Evolutionary conservation across 2,888 invertebrate species (phyloP), one percentile per base, ranked within the genome.

Genomic region (Meghimatium bilineatum): DNA sequence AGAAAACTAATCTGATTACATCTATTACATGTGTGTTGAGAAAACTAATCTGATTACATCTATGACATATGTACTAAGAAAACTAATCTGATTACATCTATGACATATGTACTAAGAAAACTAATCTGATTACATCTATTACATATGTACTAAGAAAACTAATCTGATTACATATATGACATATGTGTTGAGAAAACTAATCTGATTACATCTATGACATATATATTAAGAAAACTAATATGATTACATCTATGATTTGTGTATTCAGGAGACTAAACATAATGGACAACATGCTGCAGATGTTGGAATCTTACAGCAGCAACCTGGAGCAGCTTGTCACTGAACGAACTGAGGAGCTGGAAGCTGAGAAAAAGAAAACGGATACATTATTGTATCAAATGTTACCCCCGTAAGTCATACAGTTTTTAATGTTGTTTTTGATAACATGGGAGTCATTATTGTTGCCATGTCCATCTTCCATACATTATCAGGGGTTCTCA

Each of bases 321-420:
- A 92, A 92, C 80, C 87, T 92, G 76, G 92, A 92, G 74, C 88
- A 90, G 71, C 87, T 92, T 78, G 92, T 92, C 23, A 74, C 29
- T 0, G 88, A 91, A 60, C 85, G 92, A 72, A 92, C 92, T 0
- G 88, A 89, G 66, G 91, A 92, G 80, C 87, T 93, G 66, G 90
- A 90, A 2, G 90, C 89, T 69, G 92, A 93, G 86, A 93, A 93
- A 86, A 91, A 90, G 87, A 93, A 92, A 82, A 93, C 92, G 0
- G 93, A 93, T 82, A 86, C 87, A 44, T 88, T 93, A 5, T 88
- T 92, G 10, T 93, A 91, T 85, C 88, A 91, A 66, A 91, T 93
- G 91, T 85, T 93, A 49, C 93, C 93, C 10, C 90, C 91, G 93
- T 93, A 86, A 86, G 90, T 90, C 5, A 17, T 23, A n/a, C 26